Base-by-base conservation (phyloP, 2,797 vertebrate species). In the Choloepus didactylus region DNA sequence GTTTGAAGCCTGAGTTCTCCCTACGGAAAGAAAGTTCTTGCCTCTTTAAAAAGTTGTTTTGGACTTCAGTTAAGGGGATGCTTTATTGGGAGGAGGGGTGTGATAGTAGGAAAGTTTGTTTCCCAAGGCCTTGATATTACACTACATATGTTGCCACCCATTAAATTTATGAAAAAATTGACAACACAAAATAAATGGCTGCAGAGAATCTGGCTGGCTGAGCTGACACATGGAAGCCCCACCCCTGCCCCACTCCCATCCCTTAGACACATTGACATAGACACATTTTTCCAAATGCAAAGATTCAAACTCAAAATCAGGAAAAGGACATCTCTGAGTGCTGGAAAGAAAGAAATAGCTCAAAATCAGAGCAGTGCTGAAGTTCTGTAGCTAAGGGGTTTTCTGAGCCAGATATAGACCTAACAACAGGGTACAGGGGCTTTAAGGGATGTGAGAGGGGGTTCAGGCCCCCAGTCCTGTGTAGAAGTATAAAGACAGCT, bases 91-190 rank as follows among this genome's bases (percentile, higher is more conserved):
- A n/a, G 54, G 11, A 80, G 6, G 19, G 8, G 18, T 56, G 3
- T 27, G 62, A 59, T 6, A n/a, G 31, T 3, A 35, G 59, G 16
- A 69, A 56, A 79, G 19, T 51, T 21, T 76, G 38, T 62, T 76
- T 75, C 6, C 35, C 46, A n/a, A 44, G 64, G 23, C 4, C 49
- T 10, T 29, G 11, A 44, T 9, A 29, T 15, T 11, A 3, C 12
- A 7, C 1, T 44, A n/a, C 15, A 5, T 2, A 0, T 11, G 2
- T 25, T 1, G 4, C 5, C n/a, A 29, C 21, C 64, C 54, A 7
- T 21, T 64, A 9, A n/a, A 51, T 7, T 19, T 83, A 19, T 25
- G 19, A 77, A 91, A 77, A 73, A 31, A 18, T 73, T 51, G 70
- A 46, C 9, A 31, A 35, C 49, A 51, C 54, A 14, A n/a, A 93